These are phyloP conservation scores for Marmota flaviventris DNA, from an alignment of 2,113 vertebrate genomes.

Conservation along the genomic window DNA sequence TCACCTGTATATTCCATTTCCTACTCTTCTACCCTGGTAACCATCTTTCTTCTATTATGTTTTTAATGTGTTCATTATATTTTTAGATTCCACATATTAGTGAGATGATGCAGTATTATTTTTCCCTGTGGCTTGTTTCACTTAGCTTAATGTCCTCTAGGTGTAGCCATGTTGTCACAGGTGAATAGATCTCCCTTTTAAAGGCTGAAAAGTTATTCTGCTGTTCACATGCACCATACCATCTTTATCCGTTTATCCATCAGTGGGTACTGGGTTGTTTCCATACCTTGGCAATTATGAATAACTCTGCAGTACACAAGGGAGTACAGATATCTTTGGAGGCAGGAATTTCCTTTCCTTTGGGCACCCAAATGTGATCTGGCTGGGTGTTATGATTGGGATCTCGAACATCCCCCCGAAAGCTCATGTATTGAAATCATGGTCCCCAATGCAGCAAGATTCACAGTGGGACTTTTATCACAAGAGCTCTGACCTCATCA, in stretches of 20 bases:
- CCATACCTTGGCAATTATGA: neutral
- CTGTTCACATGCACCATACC: neutral
- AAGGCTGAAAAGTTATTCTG: neutral
- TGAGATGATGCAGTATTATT: neutral
- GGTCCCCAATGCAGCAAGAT: too few species aligned
- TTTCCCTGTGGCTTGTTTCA: neutral
- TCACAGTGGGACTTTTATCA: too few species aligned
- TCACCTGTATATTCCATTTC: neutral
- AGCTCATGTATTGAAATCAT: too few species aligned
- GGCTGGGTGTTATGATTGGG: neutral
- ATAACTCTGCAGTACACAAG: neutral
- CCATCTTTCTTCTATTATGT: neutral
- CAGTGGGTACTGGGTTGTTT: too few species aligned
- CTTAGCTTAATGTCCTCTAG: neutral
- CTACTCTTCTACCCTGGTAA: neutral
- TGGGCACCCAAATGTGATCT: neutral
- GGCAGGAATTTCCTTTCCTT: neutral
- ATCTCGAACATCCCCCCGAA: too few species aligned
- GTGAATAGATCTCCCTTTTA: too few species aligned
- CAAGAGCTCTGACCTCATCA: too few species aligned
- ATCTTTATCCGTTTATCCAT: neutral
- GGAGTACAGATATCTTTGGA: neutral
- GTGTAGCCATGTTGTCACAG: too few species aligned
- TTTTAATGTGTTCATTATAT: neutral
- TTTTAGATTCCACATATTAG: neutral